phyloP scores from a whole-genome alignment of 1,140 invertebrate genomes.

The Papilio polytes region DNA sequence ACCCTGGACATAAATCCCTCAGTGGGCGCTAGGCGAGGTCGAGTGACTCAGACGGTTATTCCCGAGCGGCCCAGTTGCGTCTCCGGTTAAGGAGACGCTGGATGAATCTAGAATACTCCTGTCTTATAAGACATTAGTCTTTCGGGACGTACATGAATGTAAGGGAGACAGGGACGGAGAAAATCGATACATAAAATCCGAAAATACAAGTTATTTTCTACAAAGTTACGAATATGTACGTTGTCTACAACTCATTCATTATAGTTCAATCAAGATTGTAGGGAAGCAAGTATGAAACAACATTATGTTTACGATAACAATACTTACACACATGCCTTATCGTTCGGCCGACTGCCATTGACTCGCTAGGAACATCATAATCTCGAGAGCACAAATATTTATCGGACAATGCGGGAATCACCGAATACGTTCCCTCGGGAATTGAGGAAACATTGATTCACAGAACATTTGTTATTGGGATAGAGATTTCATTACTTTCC shows the following conservation, averaged over 20 bases:
- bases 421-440: conserved; percentile 23
- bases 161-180: background rate
- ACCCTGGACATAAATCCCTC: conserved; percentile 29
- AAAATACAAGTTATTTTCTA: background rate
- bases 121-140: no score
- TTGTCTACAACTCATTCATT: conserved; percentile 14
- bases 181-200: background rate
- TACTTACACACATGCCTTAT: conserved; percentile 11
- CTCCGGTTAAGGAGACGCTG: conserved; percentile 60
- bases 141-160: background rate
- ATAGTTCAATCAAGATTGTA: background rate
- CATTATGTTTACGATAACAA: conserved; percentile 14
- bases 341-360: background rate
- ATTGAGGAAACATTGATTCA: conserved; percentile 22
- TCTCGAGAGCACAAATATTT: conserved; percentile 33
- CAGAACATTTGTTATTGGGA: conserved; percentile 7
- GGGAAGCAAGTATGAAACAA: background rate
- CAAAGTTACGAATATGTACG: background rate
- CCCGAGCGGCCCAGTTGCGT: conserved; percentile 72
- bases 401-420: conserved; percentile 21
- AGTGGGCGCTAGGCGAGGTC: conserved; percentile 45
- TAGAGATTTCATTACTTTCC: conserved; percentile 1
- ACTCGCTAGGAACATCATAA: conserved; percentile 13
- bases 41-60: conserved; percentile 71
- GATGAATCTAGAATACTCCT: conserved; percentile 1